These are phyloP conservation scores for Acholoe squamosa DNA, from an alignment of 2,888 invertebrate genomes.

Conservation along the genomic window DNA sequence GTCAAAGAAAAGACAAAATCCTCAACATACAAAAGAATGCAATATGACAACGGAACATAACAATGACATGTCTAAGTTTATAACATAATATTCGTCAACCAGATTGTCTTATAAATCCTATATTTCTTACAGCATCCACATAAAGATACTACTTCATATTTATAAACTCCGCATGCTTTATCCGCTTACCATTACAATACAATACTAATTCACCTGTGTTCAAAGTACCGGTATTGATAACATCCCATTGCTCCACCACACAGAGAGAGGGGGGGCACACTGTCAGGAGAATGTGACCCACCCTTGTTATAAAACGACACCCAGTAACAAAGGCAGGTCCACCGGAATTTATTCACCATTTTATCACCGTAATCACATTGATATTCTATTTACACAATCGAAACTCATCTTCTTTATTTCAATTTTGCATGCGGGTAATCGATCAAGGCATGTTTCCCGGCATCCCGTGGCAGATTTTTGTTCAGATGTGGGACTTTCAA, in stretches of 20 bases:
- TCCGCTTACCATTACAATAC: too few relatives aligned
- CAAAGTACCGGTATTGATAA: not conserved
- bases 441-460: not conserved
- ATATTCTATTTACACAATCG: slow-evolving; percentile 33
- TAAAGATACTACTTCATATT: too few relatives aligned
- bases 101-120: too few relatives aligned
- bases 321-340: not conserved
- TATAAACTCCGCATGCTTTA: too few relatives aligned
- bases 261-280: not conserved
- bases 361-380: slow-evolving; percentile 17
- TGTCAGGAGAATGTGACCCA: not conserved
- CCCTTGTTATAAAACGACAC: not conserved
- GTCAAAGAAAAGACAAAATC: too few relatives aligned
- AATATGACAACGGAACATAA: too few relatives aligned
- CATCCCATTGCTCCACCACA: not conserved
- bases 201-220: too few relatives aligned
- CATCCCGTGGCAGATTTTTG: not conserved
- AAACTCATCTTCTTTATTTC: slow-evolving; percentile 24
- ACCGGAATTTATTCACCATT: not conserved
- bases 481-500: not conserved
- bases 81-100: too few relatives aligned
- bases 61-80: too few relatives aligned
- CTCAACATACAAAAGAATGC: too few relatives aligned
- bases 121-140: too few relatives aligned
- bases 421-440: slow-evolving; percentile 15